Base-by-base conservation (phyloP, 2,888 invertebrate species). In the Thymelicus lineola region DNA sequence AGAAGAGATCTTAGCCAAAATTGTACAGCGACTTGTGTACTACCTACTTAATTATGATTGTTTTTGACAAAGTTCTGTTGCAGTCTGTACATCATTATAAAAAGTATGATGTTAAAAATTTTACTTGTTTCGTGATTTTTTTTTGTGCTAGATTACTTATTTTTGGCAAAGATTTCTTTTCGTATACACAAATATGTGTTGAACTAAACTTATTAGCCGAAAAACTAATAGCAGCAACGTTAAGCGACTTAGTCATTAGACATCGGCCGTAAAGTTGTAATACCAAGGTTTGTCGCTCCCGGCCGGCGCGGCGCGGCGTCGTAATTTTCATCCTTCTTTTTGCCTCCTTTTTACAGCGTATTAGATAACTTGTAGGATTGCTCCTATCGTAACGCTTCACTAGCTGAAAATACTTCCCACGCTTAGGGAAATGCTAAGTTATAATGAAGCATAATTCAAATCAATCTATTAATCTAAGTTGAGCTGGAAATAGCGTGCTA, bases 181-280 rank as follows among this genome's bases (percentile, higher is more conserved):
- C 28, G 3, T 28, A 28, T 2, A 28, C 28, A 28, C 28, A 28
- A n/a, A n/a, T n/a, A 28, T 28, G 28, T 28, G 28, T 28, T 0
- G 28, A 28, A 42, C 42, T 12, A 42, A 42, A 28, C 28, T 28
- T 42, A 42, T 42, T 42, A 9, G 42, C 42, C 42, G 42, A 12
- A 42, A 42, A 12, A 12, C 12, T 42, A 42, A 12, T 42, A 42
- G 4, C 42, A 42, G 42, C 9, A 42, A 53, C 12, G 53, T 53
- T 20, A 20, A 77, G 63, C 80, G 76, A 86, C 85, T 84, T 85
- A 75, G 38, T 1, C 28, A 28, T 38, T 53, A 20, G 86, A 80
- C 88, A 74, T 84, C 88, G 89, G 89, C 90, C 88, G 86, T 57
- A 76, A 74, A 74, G 36, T 7, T 79, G 84, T 84, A 85, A 20